These are phyloP conservation scores for Vollenhovia emeryi DNA, from an alignment of 1,140 invertebrate genomes.

Conservation along the genomic window DNA sequence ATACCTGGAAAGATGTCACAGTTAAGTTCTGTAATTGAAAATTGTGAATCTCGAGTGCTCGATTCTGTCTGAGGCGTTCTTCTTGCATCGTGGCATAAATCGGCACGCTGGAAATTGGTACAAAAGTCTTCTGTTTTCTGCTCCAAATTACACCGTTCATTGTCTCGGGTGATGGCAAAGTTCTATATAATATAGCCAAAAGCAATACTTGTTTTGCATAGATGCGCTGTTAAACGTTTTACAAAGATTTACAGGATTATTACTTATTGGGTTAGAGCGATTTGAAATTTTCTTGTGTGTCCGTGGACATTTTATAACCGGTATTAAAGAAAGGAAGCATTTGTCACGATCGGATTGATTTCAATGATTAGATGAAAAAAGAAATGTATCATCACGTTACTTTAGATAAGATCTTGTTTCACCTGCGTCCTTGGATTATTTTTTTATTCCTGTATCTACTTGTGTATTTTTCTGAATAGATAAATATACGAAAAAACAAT, in stretches of 20 bases:
- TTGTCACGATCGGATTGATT: neutral
- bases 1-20: constrained; percentile 60
- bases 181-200: neutral
- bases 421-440: neutral
- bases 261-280: neutral
- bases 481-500: neutral
- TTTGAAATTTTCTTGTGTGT: neutral
- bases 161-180: neutral
- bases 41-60: constrained; percentile 47
- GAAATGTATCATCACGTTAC: neutral
- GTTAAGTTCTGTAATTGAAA: constrained; percentile 68
- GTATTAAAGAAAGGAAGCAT: neutral
- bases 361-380: neutral
- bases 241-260: neutral
- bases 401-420: constrained; percentile 12
- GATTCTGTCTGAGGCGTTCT: constrained; percentile 13
- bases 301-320: neutral
- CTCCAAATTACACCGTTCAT: constrained; percentile 68
- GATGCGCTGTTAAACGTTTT: neutral
- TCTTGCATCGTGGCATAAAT: constrained; percentile 32
- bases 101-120: constrained; percentile 47
- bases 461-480: neutral
- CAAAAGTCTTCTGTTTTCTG: constrained; percentile 43
- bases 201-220: neutral
- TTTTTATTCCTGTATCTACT: neutral